A percentile compares a stretch with the other conserved stretches of the same genome.
Evolutionary conservation across 2,797 vertebrate genomes (phyloP).

Genomic region (Cryptoblepharus egeriae): DNA sequence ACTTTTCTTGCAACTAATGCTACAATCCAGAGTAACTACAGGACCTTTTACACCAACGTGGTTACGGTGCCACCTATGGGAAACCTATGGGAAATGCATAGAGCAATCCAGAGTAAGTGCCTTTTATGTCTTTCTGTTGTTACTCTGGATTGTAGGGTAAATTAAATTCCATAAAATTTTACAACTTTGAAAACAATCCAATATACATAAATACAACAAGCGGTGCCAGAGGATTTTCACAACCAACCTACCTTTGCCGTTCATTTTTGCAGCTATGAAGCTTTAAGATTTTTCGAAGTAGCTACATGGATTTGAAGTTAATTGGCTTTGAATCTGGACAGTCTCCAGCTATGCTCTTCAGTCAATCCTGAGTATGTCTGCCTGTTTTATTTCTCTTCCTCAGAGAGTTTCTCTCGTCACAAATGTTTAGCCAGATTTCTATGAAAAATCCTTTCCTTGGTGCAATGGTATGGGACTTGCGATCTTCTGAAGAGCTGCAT

Average conservation of each 20-base stretch:
- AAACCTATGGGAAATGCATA: no score
- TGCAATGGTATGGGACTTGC: background rate
- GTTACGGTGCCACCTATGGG: no score
- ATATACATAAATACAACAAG: background rate
- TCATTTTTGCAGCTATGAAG: slow-evolving; percentile 38
- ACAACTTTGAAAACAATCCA: no score
- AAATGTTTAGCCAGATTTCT: slow-evolving; percentile 15
- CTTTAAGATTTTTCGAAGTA: slow-evolving; percentile 7
- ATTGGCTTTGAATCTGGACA: background rate
- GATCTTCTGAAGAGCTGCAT: background rate
- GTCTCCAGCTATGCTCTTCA: background rate
- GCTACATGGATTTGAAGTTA: slow-evolving; percentile 42
- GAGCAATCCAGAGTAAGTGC: no score
- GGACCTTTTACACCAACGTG: no score
- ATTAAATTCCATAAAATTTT: no score
- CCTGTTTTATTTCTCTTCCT: slow-evolving; percentile 35
- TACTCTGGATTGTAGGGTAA: no score
- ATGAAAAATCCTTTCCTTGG: background rate
- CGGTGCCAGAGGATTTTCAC: slow-evolving; percentile 27
- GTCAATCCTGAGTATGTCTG: slow-evolving; percentile 8
- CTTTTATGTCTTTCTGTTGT: no score
- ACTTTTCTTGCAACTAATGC: no score
- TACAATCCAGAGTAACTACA: no score
- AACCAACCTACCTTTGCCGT: slow-evolving; percentile 67
- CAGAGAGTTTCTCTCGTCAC: slow-evolving; percentile 26